These are phyloP conservation scores for Drosophila ezoana DNA, from an alignment of 2,888 invertebrate species.

Conservation along the genomic window DNA sequence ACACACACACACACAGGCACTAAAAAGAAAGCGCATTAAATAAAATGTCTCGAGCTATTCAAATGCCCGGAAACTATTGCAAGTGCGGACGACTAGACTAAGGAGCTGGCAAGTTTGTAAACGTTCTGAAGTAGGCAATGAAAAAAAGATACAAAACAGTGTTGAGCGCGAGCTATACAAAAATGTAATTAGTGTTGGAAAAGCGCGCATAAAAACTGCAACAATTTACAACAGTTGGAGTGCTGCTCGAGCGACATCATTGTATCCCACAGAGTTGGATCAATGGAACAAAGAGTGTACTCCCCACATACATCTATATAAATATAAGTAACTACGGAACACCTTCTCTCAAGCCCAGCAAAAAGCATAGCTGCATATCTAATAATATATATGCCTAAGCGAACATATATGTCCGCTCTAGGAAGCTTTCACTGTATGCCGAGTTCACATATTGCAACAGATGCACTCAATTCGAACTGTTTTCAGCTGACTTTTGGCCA, in stretches of 20 bases:
- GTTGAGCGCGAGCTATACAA: slow-evolving; percentile 33
- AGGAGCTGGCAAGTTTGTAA: slow-evolving; percentile 58
- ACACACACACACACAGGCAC: not conserved
- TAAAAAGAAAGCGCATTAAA: slow-evolving; percentile 58
- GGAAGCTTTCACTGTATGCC: no score
- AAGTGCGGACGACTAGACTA: slow-evolving; percentile 15
- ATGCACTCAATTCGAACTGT: no score
- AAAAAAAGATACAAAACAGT: slow-evolving; percentile 42
- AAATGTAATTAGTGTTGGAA: slow-evolving; percentile 63
- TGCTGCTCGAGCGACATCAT: slow-evolving; percentile 3
- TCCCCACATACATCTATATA: not conserved
- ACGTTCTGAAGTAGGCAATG: slow-evolving; percentile 70
- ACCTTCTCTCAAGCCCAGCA: no score
- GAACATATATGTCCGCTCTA: no score
- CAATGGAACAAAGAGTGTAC: slow-evolving; percentile 3
- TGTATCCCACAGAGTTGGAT: slow-evolving; percentile 1
- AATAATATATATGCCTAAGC: no score
- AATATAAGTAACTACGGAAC: no score
- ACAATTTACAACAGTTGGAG: not conserved
- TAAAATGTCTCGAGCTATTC: slow-evolving; percentile 57
- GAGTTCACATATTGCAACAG: no score
- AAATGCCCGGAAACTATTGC: slow-evolving; percentile 63
- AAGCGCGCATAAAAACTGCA: slow-evolving; percentile 16
- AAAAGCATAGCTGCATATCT: no score
- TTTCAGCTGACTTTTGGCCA: no score